These are phyloP conservation scores for Origma solitaria DNA, from an alignment of 2,113 vertebrate species.

Conservation along the genomic window DNA sequence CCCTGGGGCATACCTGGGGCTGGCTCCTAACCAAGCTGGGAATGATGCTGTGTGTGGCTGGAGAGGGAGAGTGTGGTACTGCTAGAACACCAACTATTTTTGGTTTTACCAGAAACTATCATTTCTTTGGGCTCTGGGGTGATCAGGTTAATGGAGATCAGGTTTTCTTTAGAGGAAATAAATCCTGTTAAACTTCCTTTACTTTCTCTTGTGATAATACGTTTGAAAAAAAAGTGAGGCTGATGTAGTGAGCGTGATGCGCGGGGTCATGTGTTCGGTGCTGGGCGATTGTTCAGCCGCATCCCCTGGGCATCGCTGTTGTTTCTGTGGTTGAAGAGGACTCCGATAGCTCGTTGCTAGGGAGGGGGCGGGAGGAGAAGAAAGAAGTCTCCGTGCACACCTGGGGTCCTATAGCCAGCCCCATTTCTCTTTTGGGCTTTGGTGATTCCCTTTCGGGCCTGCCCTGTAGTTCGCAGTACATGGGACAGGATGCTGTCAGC, in stretches of 20 bases:
- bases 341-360: not conserved
- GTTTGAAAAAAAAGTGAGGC: not conserved
- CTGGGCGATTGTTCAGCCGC: too few relatives aligned
- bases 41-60: rapidly evolving
- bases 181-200: not conserved
- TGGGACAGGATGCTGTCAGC: not conserved
- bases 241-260: rapidly evolving
- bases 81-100: not conserved
- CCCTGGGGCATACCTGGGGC: too few relatives aligned
- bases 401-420: too few relatives aligned
- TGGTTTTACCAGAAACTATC: not conserved
- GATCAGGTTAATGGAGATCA: not conserved
- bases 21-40: not conserved
- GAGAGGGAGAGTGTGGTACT: not conserved
- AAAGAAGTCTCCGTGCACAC: not conserved
- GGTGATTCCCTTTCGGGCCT: too few relatives aligned
- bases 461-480: rapidly evolving
- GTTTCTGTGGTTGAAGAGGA: not conserved
- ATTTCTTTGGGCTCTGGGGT: not conserved
- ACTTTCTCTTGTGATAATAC: not conserved
- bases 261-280: rapidly evolving
- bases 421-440: rapidly evolving
- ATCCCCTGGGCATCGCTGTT: not conserved
- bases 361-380: not conserved
- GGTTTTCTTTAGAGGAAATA: not conserved